Conservation (phyloP, 2,113 vertebrate genomes). For the Corythornis vintsioides region DNA sequence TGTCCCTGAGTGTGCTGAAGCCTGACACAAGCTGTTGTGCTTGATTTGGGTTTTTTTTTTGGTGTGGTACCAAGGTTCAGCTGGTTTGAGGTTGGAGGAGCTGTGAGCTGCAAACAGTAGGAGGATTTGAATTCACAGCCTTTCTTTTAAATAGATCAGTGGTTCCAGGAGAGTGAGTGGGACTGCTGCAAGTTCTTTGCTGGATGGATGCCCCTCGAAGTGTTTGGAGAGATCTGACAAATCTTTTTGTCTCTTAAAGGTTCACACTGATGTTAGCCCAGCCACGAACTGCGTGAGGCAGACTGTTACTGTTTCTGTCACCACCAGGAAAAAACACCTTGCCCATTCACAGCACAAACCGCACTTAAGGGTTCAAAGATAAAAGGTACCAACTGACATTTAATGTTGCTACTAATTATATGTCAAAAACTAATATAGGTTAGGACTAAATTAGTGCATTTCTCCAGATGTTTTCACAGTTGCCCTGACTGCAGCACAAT, state of each 20-base stretch:
- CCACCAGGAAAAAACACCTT: neutral
- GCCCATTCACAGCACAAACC: neutral
- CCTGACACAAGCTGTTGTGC: neutral
- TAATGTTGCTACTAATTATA: neutral
- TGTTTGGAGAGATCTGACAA: neutral
- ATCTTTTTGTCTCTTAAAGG: neutral
- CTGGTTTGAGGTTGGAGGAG: neutral
- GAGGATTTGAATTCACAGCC: neutral
- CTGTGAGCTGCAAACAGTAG: neutral
- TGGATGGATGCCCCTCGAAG: neutral
- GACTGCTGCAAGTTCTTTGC: neutral
- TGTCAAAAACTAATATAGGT: neutral
- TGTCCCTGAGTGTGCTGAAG: neutral
- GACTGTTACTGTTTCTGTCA: neutral
- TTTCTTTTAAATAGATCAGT: neutral
- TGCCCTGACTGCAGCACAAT: neutral
- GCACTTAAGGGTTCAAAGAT: neutral
- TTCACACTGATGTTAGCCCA: neutral
- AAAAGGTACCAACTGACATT: neutral
- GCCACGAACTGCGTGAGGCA: neutral
- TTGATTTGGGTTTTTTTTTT: neutral
- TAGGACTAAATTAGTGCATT: neutral
- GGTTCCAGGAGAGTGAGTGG: neutral
- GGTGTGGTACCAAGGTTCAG: neutral
- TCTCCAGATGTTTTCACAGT: constrained; percentile 9